Conservation (phyloP, 2,888 invertebrate genomes). For the Yponomeuta plumbellus region DNA sequence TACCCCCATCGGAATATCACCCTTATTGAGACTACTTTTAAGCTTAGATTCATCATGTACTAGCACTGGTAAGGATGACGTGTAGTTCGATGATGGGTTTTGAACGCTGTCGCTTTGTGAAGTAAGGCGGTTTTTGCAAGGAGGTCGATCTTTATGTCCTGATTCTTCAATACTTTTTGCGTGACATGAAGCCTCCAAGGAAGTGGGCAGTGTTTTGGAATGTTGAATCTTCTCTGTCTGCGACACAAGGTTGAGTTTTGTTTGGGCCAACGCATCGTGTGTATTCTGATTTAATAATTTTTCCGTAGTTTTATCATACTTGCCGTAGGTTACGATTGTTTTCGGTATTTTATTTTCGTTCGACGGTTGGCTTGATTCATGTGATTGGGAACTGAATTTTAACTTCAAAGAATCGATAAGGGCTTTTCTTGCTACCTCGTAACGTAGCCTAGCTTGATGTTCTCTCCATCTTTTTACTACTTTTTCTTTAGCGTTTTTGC, state of each 20-base stretch:
- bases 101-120: not conserved
- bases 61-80: slow-evolving; percentile 1
- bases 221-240: not conserved
- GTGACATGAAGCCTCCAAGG: slow-evolving; percentile 13
- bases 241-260: slow-evolving; percentile 4
- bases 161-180: slow-evolving; percentile 17
- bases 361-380: slow-evolving; percentile 33
- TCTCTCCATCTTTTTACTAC: slow-evolving; percentile 62
- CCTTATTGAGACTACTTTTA: slow-evolving; percentile 36
- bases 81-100: not conserved
- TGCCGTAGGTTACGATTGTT: slow-evolving; percentile 4
- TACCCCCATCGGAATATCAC: slow-evolving; percentile 30
- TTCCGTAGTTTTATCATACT: slow-evolving; percentile 55
- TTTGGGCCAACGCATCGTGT: slow-evolving; percentile 30
- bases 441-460: slow-evolving; percentile 49
- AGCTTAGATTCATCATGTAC: slow-evolving; percentile 32
- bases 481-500: slow-evolving; percentile 41
- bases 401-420: slow-evolving; percentile 66
- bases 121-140: not conserved
- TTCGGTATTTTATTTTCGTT: slow-evolving; percentile 12
- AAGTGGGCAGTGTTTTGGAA: not conserved
- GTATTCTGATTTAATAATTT: slow-evolving; percentile 67
- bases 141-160: slow-evolving; percentile 15
- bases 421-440: slow-evolving; percentile 55
- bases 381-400: slow-evolving; percentile 40